These are phyloP conservation scores for Myotis lucifugus DNA, from an alignment of 2,113 vertebrate genomes.

Conservation along the genomic window DNA sequence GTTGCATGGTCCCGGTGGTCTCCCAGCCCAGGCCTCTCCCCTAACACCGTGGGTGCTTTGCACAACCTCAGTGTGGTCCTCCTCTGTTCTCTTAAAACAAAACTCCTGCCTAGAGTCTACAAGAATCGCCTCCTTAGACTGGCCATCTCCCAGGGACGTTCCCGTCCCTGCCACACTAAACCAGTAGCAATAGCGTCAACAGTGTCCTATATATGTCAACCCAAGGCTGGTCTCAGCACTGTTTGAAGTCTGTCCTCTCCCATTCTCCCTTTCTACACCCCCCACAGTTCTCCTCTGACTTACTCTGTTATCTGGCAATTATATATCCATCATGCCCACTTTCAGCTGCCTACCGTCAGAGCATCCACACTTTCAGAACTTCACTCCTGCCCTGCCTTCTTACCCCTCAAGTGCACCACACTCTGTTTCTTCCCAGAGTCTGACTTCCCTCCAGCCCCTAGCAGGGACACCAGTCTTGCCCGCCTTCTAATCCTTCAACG, in stretches of 20 bases:
- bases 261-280: not conserved
- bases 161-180: not conserved
- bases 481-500: not conserved
- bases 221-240: not conserved
- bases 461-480: not conserved
- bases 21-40: not conserved
- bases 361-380: not conserved
- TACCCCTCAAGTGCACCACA: not conserved
- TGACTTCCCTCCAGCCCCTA: not conserved
- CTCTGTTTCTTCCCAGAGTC: not conserved
- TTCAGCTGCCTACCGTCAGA: not conserved
- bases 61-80: not conserved
- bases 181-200: not conserved
- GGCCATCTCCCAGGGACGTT: not conserved
- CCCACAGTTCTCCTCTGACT: not conserved
- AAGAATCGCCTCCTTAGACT: not conserved
- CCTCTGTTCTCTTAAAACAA: not conserved
- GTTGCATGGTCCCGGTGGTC: not conserved
- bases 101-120: not conserved
- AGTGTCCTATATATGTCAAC: fast-evolving
- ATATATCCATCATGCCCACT: not conserved
- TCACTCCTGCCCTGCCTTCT: not conserved
- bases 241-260: not conserved
- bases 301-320: not conserved
- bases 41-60: not conserved